Conservation (phyloP, 2,888 invertebrate genomes). For the Enoplolaimus lenunculus region DNA sequence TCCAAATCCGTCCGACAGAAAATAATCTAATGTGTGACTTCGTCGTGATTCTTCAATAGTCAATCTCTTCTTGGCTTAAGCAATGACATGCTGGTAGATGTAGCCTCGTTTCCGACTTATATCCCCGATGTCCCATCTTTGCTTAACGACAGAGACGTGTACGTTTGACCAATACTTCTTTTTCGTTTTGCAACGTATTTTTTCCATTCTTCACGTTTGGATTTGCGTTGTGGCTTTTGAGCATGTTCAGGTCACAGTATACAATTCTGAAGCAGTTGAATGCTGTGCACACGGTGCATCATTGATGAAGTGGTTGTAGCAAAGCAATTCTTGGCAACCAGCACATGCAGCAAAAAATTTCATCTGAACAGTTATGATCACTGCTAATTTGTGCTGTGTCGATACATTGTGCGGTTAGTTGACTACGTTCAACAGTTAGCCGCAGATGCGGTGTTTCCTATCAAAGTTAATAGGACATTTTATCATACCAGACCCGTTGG, state of each 20-base stretch:
- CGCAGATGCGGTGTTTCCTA: too few species aligned
- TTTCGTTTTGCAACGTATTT: background rate
- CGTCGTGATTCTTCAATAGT: constrained; percentile 1
- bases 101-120: background rate
- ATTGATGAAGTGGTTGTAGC: background rate
- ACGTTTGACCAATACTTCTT: background rate
- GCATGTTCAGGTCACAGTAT: too few species aligned
- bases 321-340: background rate
- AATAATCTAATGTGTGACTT: background rate
- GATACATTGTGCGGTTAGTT: too few species aligned
- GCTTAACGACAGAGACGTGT: background rate
- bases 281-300: background rate
- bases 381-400: too few species aligned
- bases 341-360: constrained; percentile 7
- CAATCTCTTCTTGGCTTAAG: background rate
- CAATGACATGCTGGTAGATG: background rate
- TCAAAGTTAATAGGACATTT: too few species aligned
- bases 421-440: too few species aligned
- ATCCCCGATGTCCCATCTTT: background rate
- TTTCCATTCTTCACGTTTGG: background rate
- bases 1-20: background rate
- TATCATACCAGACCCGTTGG: too few species aligned
- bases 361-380: background rate
- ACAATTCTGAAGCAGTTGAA: background rate
- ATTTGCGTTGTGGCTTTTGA: background rate